phyloP scores from a whole-genome alignment of 2,888 invertebrate genomes.

The Cheilosia pagana region DNA sequence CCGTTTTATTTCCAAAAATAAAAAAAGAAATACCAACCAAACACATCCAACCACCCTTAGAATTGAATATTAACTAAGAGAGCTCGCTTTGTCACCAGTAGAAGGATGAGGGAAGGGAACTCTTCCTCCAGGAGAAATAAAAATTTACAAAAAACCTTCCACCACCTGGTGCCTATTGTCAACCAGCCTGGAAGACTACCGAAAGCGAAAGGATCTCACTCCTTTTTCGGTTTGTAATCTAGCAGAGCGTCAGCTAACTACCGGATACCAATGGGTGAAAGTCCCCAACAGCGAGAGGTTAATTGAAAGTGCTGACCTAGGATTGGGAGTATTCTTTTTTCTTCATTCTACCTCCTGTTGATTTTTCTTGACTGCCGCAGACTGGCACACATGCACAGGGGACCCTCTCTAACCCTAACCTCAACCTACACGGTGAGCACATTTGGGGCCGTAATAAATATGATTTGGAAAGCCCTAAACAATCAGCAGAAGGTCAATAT shows the following conservation, averaged over 20 bases:
- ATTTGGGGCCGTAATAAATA: conserved; percentile 65
- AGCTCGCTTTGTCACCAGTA: conserved; percentile 23
- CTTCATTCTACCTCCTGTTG: conserved; percentile 55
- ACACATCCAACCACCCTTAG: conserved; percentile 30
- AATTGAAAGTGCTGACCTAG: conserved; percentile 72
- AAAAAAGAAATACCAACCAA: not conserved
- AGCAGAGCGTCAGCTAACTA: conserved; percentile 20
- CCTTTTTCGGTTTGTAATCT: conserved; percentile 18
- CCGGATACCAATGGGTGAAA: conserved; percentile 53
- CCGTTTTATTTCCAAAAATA: conserved; percentile 73
- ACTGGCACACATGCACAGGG: conserved; percentile 26
- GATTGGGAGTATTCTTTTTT: conserved; percentile 14
- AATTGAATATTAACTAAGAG: conserved; percentile 52
- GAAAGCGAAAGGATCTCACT: conserved; percentile 50
- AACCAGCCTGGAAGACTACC: conserved; percentile 40
- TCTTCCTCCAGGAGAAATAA: conserved; percentile 49
- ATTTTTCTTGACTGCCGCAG: conserved; percentile 35
- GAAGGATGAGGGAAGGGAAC: conserved; percentile 4
- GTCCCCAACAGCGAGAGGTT: conserved; percentile 40
- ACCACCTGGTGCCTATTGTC: conserved; percentile 64
- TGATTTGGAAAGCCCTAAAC: conserved; percentile 64
- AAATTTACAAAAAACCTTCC: conserved; percentile 53
- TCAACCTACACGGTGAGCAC: conserved; percentile 33
- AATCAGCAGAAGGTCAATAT: conserved; percentile 67
- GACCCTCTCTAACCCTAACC: conserved; percentile 7